Conservation (phyloP, 53 echinoderm and acorn worm genomes). For the Echinometra lucunter region DNA sequence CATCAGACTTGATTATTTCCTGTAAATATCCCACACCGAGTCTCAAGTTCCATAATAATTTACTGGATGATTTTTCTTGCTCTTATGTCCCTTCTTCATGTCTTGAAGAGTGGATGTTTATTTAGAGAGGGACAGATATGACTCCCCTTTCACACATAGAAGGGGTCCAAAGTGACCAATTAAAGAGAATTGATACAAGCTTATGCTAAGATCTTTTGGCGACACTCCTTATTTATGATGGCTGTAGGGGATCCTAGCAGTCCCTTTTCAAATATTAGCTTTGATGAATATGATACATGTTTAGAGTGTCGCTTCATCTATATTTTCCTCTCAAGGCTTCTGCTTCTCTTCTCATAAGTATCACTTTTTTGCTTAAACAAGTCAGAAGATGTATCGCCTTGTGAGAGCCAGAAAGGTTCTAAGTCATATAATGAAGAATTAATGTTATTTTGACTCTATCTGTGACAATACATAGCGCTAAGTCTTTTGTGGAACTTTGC, state of each 20-base stretch:
- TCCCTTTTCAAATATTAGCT: conserved; percentile 24
- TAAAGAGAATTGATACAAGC: conserved; percentile 55
- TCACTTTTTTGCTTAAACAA: not conserved
- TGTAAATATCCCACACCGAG: conserved; percentile 47
- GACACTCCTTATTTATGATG: conserved; percentile 65
- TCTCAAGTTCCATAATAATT: conserved; percentile 67
- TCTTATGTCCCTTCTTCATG: not conserved
- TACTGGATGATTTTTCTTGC: conserved; percentile 45
- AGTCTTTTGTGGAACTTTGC: not conserved
- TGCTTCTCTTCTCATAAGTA: not conserved
- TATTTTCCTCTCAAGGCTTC: not conserved
- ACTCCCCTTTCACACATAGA: not conserved
- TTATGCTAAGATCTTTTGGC: conserved; percentile 42
- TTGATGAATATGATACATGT: conserved; percentile 55
- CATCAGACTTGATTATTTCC: conserved; percentile 58
- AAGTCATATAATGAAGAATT: too few species aligned
- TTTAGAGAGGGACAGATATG: conserved; percentile 23
- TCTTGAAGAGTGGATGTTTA: conserved; percentile 40
- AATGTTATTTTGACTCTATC: too few species aligned
- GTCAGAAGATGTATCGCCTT: conserved; percentile 9
- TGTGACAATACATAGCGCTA: too few species aligned
- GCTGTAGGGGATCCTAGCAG: not conserved
- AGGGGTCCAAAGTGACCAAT: conserved; percentile 61
- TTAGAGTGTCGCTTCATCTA: conserved; percentile 18
- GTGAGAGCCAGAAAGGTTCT: too few species aligned